Conservation (phyloP, 1,140 invertebrate species). For the Lithobius niger region DNA sequence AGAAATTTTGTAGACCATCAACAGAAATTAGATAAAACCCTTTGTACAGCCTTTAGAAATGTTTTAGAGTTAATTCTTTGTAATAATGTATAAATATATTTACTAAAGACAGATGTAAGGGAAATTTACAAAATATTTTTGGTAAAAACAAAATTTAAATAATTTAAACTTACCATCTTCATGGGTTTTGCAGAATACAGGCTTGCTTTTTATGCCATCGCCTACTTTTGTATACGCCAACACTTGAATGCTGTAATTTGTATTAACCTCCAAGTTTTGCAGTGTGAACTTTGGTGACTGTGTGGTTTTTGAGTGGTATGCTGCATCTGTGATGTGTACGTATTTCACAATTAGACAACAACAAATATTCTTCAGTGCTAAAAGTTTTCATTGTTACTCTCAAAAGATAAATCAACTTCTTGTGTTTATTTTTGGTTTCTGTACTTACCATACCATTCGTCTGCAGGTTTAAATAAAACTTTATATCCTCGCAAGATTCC, state of each 20-base stretch:
- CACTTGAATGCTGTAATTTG: slow-evolving; percentile 84
- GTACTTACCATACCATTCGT: slow-evolving; percentile 78
- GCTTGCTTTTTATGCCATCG: slow-evolving; percentile 66
- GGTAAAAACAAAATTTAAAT: neutral
- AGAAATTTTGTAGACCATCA: no score
- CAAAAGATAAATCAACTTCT: no score
- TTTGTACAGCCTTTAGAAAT: no score
- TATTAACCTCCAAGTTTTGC: slow-evolving; percentile 43
- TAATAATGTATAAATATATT: no score
- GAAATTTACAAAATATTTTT: no score
- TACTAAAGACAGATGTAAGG: no score
- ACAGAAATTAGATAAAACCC: no score
- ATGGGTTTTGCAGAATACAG: slow-evolving; percentile 75
- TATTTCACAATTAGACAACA: slow-evolving; percentile 13
- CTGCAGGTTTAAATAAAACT: slow-evolving; percentile 83
- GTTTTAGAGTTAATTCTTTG: no score
- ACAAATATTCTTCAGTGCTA: no score
- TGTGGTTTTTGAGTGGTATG: neutral
- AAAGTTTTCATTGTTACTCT: no score
- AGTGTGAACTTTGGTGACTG: neutral
- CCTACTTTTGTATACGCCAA: slow-evolving; percentile 76
- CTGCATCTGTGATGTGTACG: neutral
- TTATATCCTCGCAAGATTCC: slow-evolving; percentile 94
- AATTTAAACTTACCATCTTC: slow-evolving; percentile 56
- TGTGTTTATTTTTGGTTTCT: no score